Evolutionary conservation across 2,888 invertebrate genomes (phyloP).

Genomic region (Ormia ochracea): DNA sequence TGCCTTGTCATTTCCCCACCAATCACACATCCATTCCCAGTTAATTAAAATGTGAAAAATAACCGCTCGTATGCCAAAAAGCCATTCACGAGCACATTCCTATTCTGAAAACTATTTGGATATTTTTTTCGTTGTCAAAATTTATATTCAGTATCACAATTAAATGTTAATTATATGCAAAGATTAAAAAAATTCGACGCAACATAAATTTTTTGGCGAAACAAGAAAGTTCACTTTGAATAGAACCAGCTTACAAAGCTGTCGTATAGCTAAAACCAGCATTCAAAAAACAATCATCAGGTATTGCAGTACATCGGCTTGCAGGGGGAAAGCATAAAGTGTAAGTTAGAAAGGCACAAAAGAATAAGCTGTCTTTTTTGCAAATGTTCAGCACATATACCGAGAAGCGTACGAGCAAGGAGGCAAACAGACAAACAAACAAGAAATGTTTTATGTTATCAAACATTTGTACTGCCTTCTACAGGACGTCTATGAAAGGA

Average conservation of each 20-base stretch:
- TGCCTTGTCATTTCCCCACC: no score
- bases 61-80: no score
- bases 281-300: background rate
- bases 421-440: background rate
- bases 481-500: conserved; percentile 64
- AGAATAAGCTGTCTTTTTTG: background rate
- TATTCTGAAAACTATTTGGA: background rate
- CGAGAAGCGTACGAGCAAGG: background rate
- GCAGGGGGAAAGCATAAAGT: background rate
- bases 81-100: background rate
- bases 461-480: conserved; percentile 66
- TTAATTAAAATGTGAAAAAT: no score
- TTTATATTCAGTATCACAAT: conserved; percentile 14
- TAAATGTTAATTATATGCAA: conserved; percentile 50
- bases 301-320: conserved; percentile 3
- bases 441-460: conserved; percentile 67
- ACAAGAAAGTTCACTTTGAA: conserved; percentile 36
- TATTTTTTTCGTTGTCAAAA: background rate
- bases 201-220: conserved; percentile 1
- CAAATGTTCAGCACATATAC: background rate
- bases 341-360: background rate
- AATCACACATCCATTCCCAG: no score
- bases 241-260: conserved; percentile 28
- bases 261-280: background rate
- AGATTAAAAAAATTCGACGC: conserved; percentile 11